Evolutionary conservation across 2,888 invertebrate species (phyloP).

Genomic region (Polyommatus icarus): DNA sequence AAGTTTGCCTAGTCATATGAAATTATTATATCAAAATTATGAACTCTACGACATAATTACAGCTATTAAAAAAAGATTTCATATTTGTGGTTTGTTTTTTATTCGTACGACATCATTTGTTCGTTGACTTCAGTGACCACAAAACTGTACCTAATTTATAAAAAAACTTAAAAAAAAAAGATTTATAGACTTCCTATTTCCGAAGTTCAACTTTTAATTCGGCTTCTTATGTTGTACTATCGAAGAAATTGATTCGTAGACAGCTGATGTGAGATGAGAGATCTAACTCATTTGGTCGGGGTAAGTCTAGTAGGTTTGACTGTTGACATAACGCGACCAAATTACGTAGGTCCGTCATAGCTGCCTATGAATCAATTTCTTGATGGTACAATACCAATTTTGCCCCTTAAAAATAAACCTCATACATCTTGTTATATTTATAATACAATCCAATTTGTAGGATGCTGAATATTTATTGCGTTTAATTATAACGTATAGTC

Average conservation of each 20-base stretch:
- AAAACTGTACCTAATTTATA: background rate
- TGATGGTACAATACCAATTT: no score
- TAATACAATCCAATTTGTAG: background rate
- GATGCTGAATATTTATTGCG: background rate
- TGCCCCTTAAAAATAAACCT: background rate
- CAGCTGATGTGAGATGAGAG: no score
- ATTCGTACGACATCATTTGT: constrained; percentile 39
- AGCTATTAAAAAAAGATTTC: constrained; percentile 34
- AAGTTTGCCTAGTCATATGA: background rate
- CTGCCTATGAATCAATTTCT: no score
- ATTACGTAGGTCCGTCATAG: no score
- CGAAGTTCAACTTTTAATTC: background rate
- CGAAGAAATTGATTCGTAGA: no score
- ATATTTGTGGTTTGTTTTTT: constrained; percentile 39
- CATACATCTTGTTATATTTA: background rate
- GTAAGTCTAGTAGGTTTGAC: no score
- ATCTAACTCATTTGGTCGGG: no score
- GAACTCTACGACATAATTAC: constrained; percentile 31
- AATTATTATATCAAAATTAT: constrained; percentile 1
- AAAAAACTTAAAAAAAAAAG: background rate
- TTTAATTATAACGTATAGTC: constrained; percentile 4
- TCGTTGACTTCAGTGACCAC: constrained; percentile 35
- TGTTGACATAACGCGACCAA: no score
- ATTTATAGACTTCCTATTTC: background rate
- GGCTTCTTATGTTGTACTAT: background rate